These are phyloP conservation scores for Aphelenchoides bicaudatus DNA, from an alignment of 2,888 invertebrate species.

Conservation along the genomic window DNA sequence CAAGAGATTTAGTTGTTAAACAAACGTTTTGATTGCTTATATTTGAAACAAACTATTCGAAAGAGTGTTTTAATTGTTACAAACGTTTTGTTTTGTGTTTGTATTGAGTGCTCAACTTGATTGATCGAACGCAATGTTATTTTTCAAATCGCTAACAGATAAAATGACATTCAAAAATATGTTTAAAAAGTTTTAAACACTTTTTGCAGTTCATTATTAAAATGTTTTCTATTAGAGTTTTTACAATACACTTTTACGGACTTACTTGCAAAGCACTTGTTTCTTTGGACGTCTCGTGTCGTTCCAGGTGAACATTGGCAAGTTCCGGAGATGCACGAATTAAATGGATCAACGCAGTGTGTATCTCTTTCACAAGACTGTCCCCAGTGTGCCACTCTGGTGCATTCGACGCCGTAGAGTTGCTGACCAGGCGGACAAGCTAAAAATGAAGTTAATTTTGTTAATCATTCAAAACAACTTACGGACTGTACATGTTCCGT, in stretches of 20 bases:
- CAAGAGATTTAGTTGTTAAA: neutral
- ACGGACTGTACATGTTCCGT: slow-evolving; percentile 58
- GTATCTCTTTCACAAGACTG: slow-evolving; percentile 53
- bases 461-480: slow-evolving; percentile 31
- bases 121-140: too few relatives aligned
- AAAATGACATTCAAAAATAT: neutral
- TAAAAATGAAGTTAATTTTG: slow-evolving; percentile 27
- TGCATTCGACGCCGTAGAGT: slow-evolving; percentile 57
- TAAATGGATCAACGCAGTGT: slow-evolving; percentile 58
- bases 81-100: neutral
- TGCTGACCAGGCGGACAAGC: slow-evolving; percentile 58
- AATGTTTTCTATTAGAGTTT: too few relatives aligned
- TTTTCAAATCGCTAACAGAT: too few relatives aligned
- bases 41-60: too few relatives aligned
- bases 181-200: neutral
- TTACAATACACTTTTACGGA: too few relatives aligned
- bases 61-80: too few relatives aligned
- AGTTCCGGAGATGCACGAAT: slow-evolving; percentile 50
- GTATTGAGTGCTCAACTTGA: neutral
- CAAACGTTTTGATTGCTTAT: neutral
- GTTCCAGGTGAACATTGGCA: slow-evolving; percentile 59
- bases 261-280: slow-evolving; percentile 53
- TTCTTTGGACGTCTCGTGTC: slow-evolving; percentile 45
- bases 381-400: slow-evolving; percentile 52
- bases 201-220: neutral